Percentiles rank a stretch among this genome's conserved stretches.
Conservation (phyloP, 2,797 vertebrate genomes). For the Sphenopsis melanotis region DNA sequence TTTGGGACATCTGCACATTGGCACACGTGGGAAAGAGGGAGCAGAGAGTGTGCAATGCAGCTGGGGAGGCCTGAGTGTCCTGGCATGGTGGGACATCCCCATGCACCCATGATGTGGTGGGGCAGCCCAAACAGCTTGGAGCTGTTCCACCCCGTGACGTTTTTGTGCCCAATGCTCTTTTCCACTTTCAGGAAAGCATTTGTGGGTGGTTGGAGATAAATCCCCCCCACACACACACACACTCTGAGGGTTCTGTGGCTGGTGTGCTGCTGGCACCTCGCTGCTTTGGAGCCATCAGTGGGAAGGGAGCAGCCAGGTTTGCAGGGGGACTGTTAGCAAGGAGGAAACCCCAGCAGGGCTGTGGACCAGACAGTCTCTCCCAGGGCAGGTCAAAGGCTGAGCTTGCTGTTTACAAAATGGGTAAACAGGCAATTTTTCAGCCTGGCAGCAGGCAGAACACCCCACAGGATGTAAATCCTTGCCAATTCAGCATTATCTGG, state of each 20-base stretch:
- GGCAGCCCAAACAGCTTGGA: background rate
- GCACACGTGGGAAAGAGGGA: fast-evolving
- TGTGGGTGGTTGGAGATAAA: background rate
- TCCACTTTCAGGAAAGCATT: background rate
- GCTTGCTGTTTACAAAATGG: conserved; percentile 7
- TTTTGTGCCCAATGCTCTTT: background rate
- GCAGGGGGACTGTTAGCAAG: background rate
- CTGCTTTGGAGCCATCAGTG: background rate
- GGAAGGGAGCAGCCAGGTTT: background rate
- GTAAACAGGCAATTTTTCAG: conserved; percentile 46
- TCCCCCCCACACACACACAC: background rate
- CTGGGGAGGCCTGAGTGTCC: background rate
- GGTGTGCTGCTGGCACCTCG: background rate
- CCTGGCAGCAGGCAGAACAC: background rate
- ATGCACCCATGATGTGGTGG: fast-evolving
- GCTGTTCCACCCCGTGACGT: background rate
- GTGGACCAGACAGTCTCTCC: conserved; percentile 18
- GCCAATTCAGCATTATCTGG: background rate
- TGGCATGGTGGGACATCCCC: background rate
- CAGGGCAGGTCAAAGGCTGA: conserved; percentile 23
- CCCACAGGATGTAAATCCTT: background rate
- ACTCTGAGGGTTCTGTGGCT: background rate
- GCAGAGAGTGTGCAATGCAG: background rate
- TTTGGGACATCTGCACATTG: background rate
- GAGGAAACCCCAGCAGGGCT: conserved; percentile 19